Base-by-base conservation (phyloP, 2,888 invertebrate species). In the Dolomedes plantarius region DNA sequence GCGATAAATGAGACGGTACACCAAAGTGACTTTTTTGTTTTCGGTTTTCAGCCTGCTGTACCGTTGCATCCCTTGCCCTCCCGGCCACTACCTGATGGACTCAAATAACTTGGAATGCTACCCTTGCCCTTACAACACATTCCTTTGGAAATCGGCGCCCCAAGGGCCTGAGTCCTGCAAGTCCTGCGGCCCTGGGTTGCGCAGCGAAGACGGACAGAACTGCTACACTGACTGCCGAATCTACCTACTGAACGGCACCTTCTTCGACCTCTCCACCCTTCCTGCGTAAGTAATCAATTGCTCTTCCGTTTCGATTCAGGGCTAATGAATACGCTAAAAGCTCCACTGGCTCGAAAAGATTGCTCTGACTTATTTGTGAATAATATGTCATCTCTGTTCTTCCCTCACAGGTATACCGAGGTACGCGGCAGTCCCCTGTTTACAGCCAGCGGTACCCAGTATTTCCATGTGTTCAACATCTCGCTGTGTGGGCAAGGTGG, bases 51-150 rank as follows among this genome's bases (percentile, higher is more conserved):
- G 85, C 0, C 13, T 78, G 3, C 13, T 85, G 64, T 80, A 65
- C 89, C 92, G 92, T 2, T 93, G 93, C 89, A 91, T 93, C 19
- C 92, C 93, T 0, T 93, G 93, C 89, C 92, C 92, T 2, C 90
- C 91, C 50, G 93, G 93, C 1, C 91, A 92, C 65, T 93, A 92
- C 90, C 91, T 93, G 81, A 80, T 87, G 36, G 74, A 74, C 36
- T 91, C 91, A 73, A 90, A 90, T 29, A 89, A 89, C 5, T 89
- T 91, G 75, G 88, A 90, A 32, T 93, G 93, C 89, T 89, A 90
- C 1, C 89, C 90, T 0, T 94, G 94, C 89, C 93, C 91, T 46
- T 71, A 89, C 6, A 90, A 91, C 80, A 91, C 91, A 0, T 90
- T 91, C 23, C 90, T 91, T 13, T 90, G 91, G 3, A 90, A 90